These are phyloP conservation scores for Isaurus tuberculatus DNA, from an alignment of 92 coral and sea anemone species.

Conservation along the genomic window DNA sequence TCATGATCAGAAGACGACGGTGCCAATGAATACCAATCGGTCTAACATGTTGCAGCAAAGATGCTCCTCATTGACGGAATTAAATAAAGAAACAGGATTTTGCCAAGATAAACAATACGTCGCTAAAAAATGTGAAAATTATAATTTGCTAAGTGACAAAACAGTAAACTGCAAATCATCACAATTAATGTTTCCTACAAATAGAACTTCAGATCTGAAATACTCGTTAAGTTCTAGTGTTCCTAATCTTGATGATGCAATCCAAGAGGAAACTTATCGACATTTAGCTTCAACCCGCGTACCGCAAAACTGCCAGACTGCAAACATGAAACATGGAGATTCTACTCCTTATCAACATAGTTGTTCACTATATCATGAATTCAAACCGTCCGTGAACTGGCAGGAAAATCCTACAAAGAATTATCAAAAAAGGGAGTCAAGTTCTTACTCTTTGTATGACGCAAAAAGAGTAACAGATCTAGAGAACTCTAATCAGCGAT, in stretches of 20 bases:
- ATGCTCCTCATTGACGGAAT: conserved; percentile 16
- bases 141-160: not conserved
- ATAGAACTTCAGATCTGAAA: not conserved
- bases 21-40: not conserved
- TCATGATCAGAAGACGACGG: not conserved
- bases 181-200: not conserved
- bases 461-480: not conserved
- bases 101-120: not conserved
- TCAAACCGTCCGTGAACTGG: conserved; percentile 8
- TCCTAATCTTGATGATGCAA: conserved; percentile 14
- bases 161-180: not conserved
- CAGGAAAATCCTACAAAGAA: not conserved
- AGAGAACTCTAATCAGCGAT: not conserved
- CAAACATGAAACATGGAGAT: not conserved
- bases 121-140: not conserved
- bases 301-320: not conserved
- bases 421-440: not conserved
- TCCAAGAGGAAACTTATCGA: not conserved
- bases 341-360: not conserved
- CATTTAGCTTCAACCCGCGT: not conserved
- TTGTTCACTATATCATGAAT: not conserved
- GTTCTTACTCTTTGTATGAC: not conserved
- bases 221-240: conserved; percentile 31
- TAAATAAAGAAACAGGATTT: not conserved
- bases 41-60: conserved; percentile 12